Evolutionary conservation across 2,797 vertebrate species (phyloP).

Genomic region (Micrastur ruficollis): DNA sequence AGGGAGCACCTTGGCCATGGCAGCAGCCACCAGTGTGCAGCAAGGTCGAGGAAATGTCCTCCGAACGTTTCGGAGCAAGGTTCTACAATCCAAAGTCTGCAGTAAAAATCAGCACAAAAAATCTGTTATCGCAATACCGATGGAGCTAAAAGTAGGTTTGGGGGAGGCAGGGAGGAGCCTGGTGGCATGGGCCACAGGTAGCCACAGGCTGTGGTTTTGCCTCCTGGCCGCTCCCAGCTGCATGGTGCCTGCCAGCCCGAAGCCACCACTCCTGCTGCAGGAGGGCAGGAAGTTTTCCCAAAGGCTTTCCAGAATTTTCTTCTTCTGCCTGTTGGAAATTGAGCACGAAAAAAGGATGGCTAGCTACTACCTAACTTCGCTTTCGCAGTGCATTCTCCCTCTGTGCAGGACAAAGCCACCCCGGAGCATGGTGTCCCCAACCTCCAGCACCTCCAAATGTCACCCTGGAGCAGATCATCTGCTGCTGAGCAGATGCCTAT

Average conservation of each 20-base stretch:
- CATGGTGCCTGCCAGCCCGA: accelerated
- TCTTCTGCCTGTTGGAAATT: not conserved
- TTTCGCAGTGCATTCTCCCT: not conserved
- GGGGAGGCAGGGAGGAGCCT: accelerated
- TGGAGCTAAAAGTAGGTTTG: not conserved
- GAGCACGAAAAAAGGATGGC: accelerated
- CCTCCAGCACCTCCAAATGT: accelerated
- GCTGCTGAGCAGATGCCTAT: not conserved
- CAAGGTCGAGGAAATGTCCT: accelerated
- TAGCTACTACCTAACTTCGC: not conserved
- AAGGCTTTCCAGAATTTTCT: not conserved
- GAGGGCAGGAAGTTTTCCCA: not conserved
- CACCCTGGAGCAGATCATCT: accelerated
- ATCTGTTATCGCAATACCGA: accelerated
- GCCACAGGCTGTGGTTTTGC: not conserved
- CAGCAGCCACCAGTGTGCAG: accelerated
- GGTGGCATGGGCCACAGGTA: accelerated
- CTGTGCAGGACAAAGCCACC: accelerated
- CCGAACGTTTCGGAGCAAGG: not conserved
- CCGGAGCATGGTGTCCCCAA: accelerated
- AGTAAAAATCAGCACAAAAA: not conserved
- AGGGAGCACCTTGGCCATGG: not conserved
- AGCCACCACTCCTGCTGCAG: accelerated
- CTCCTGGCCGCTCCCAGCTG: not conserved
- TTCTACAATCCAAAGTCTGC: not conserved